These are phyloP conservation scores for Paratrypauchen microcephalus DNA, from an alignment of 2,797 vertebrate species.

Conservation along the genomic window DNA sequence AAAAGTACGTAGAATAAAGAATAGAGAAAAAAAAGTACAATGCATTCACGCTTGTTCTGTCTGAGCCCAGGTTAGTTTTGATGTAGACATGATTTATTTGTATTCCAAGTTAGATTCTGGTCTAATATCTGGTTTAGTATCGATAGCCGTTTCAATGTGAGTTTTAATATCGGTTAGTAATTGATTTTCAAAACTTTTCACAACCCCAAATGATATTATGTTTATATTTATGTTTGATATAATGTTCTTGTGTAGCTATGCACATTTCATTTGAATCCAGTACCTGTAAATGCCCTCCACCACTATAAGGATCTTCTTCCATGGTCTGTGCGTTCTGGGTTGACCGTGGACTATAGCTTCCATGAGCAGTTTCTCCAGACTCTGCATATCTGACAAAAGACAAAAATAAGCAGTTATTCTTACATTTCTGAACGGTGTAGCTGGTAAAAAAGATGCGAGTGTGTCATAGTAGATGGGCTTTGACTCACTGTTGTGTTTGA, in stretches of 20 bases:
- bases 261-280: not conserved
- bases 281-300: conserved; percentile 98
- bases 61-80: no score
- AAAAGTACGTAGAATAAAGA: no score
- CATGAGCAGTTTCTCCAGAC: conserved; percentile 90
- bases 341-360: conserved; percentile 94
- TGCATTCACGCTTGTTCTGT: no score
- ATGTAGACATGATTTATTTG: no score
- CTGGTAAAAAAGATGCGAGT: not conserved
- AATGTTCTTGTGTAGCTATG: not conserved
- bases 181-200: no score
- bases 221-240: no score
- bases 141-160: no score
- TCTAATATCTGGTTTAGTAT: no score
- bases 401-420: not conserved
- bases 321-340: conserved; percentile 90
- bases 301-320: conserved; percentile 97
- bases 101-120: no score
- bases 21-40: no score
- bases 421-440: not conserved
- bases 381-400: conserved; percentile 87
- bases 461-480: not conserved
- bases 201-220: no score
- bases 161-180: no score
- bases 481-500: conserved; percentile 96